Evolutionary conservation across 1,140 invertebrate genomes (phyloP).

Genomic region (Heliothis virescens): DNA sequence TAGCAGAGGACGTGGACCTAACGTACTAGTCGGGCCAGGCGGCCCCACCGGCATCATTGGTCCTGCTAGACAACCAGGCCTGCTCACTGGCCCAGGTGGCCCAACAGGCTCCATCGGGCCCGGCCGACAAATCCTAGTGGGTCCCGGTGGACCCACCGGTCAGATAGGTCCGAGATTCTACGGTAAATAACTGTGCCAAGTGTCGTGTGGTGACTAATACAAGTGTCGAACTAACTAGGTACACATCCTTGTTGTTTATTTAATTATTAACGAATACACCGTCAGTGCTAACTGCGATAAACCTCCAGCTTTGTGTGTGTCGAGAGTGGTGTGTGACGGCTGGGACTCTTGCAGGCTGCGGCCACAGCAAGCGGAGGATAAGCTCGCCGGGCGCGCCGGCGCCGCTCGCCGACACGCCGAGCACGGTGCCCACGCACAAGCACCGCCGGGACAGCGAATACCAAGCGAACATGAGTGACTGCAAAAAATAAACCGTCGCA

Average conservation of each 20-base stretch:
- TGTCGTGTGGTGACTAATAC: slow-evolving; percentile 61
- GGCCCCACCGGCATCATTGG: slow-evolving; percentile 87
- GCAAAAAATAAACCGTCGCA: background rate
- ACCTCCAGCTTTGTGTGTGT: background rate
- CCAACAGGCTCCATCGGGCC: slow-evolving; percentile 77
- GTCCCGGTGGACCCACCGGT: slow-evolving; percentile 87
- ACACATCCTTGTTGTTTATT: slow-evolving; percentile 30
- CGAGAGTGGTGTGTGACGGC: background rate
- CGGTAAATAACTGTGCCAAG: slow-evolving; percentile 76
- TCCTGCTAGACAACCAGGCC: slow-evolving; percentile 57
- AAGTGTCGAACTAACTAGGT: slow-evolving; percentile 23
- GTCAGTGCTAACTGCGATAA: background rate
- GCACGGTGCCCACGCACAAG: background rate
- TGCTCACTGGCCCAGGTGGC: slow-evolving; percentile 70
- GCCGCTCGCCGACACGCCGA: background rate
- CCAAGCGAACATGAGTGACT: background rate
- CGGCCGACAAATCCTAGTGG: slow-evolving; percentile 83
- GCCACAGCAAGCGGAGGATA: background rate
- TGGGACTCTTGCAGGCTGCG: slow-evolving; percentile 36
- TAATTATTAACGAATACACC: slow-evolving; percentile 20
- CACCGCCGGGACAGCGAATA: background rate
- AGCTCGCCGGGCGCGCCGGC: too few species aligned
- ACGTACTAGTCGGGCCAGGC: slow-evolving; percentile 86
- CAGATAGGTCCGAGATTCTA: slow-evolving; percentile 78
- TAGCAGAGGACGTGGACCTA: slow-evolving; percentile 47